phyloP scores from a whole-genome alignment of 1,140 invertebrate genomes.

The Andricus grossulariae region DNA sequence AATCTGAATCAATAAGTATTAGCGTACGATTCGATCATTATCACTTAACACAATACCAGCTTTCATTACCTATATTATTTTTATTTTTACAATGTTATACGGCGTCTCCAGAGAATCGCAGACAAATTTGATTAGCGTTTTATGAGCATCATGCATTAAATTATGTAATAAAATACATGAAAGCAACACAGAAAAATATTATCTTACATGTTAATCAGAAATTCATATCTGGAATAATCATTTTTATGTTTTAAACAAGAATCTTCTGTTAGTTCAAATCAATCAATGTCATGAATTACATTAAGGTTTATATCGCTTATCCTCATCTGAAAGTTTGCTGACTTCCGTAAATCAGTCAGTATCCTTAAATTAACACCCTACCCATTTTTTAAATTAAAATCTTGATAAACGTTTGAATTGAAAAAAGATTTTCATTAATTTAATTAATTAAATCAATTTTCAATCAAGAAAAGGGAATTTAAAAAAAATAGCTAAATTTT shows the following conservation, averaged over 20 bases:
- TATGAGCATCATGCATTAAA: conserved; percentile 1
- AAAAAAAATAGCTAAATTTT: too few species aligned
- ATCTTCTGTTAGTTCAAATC: background rate
- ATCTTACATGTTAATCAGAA: background rate
- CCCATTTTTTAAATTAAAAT: background rate
- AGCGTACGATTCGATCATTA: conserved; percentile 6
- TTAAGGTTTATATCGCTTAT: conserved; percentile 15
- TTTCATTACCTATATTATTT: background rate
- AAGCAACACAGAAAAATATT: conserved; percentile 6
- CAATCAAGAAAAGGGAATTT: too few species aligned
- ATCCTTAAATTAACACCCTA: background rate
- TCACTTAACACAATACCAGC: background rate
- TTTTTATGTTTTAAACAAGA: conserved; percentile 2
- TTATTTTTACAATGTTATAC: background rate
- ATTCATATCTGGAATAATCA: conserved; percentile 9
- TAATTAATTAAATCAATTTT: too few species aligned
- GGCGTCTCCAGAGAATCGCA: background rate
- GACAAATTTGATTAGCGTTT: conserved; percentile 4
- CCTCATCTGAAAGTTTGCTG: conserved; percentile 5
- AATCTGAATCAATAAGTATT: conserved; percentile 22
- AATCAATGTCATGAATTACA: conserved; percentile 27
- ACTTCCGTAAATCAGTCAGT: background rate
- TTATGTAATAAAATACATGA: background rate
- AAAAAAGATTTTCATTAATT: too few species aligned
- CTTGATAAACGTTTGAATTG: too few species aligned